phyloP scores from a whole-genome alignment of 2,113 vertebrate species.

The Nibea coibor region DNA sequence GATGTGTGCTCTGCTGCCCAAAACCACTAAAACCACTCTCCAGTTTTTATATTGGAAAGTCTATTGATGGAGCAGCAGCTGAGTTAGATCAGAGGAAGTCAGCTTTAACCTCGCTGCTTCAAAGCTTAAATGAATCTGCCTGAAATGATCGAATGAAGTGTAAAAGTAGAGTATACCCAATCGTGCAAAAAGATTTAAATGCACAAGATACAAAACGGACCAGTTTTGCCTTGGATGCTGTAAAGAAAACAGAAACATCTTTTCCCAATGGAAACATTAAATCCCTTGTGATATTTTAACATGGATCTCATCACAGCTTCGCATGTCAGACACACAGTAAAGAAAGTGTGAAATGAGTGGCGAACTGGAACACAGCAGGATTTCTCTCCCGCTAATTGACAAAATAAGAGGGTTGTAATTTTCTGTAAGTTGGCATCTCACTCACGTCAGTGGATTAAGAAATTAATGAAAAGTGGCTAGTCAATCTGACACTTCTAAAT shows the following conservation, averaged over 20 bases:
- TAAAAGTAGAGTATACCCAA: neutral
- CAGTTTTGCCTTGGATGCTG: conserved; percentile 7
- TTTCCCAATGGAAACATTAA: neutral
- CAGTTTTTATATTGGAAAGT: conserved; percentile 30
- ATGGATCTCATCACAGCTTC: conserved; percentile 31
- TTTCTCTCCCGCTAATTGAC: conserved; percentile 58
- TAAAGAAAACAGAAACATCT: conserved; percentile 12
- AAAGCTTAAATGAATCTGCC: neutral
- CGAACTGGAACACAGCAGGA: conserved; percentile 35
- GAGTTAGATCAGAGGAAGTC: conserved; percentile 9
- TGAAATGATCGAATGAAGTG: neutral
- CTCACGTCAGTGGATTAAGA: conserved; percentile 65
- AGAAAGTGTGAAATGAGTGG: conserved; percentile 34
- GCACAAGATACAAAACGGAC: neutral
- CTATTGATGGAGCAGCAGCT: conserved; percentile 34
- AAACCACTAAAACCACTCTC: conserved; percentile 40
- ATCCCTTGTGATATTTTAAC: neutral
- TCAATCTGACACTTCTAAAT: conserved; percentile 73
- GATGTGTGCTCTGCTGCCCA: conserved; percentile 43
- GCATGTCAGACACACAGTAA: conserved; percentile 13
- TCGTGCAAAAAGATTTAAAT: neutral
- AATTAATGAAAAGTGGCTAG: conserved; percentile 71
- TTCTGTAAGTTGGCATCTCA: conserved; percentile 68
- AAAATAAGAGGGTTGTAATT: conserved; percentile 71
- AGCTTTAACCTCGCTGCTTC: neutral